Conservation (phyloP, 2,888 invertebrate species). For the Bimastos eiseni region DNA sequence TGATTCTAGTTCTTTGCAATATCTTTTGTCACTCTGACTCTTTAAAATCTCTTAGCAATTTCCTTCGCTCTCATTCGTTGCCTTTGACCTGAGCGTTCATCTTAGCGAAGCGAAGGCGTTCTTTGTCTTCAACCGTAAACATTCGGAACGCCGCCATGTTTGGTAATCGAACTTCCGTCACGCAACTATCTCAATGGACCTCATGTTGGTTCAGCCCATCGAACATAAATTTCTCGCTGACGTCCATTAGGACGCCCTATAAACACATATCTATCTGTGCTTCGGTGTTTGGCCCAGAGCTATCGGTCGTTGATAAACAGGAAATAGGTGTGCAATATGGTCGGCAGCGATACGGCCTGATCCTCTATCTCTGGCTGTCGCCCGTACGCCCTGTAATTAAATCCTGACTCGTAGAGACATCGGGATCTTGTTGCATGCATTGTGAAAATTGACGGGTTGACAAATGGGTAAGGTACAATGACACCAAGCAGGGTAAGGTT, state of each 20-base stretch:
- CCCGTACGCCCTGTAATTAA: not conserved
- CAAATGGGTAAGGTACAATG: not conserved
- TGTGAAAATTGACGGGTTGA: not conserved
- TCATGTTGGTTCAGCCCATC: not conserved
- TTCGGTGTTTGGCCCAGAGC: not conserved
- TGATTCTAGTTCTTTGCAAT: no score
- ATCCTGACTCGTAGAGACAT: not conserved
- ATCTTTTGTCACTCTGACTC: not conserved
- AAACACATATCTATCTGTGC: not conserved
- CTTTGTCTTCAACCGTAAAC: not conserved
- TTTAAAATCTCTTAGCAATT: not conserved
- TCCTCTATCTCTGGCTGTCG: not conserved
- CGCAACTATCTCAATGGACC: not conserved
- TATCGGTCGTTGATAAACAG: not conserved
- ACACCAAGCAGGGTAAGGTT: not conserved
- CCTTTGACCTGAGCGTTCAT: not conserved
- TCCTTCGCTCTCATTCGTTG: not conserved
- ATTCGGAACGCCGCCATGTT: not conserved
- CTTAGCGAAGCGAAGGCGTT: not conserved
- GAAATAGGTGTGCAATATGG: conserved; percentile 6
- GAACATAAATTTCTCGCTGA: not conserved
- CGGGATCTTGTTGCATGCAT: not conserved
- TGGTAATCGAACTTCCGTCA: conserved; percentile 13
- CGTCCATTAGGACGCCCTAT: not conserved
- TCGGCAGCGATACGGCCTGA: not conserved